Evolutionary conservation across 2,797 vertebrate genomes (phyloP).

Genomic region (Hydrophis major): DNA sequence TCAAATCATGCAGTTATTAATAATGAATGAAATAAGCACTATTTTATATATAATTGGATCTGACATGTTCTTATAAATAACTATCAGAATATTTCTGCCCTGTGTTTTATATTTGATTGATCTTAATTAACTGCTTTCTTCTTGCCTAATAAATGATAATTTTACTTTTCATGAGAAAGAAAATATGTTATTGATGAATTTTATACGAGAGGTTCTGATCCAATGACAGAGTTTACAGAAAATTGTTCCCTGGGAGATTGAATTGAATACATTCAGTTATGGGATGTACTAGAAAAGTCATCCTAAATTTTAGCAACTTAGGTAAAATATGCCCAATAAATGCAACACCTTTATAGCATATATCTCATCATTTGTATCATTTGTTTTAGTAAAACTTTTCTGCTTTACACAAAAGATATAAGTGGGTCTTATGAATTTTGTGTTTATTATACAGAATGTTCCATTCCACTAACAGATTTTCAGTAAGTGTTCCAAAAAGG

Average conservation of each 20-base stretch:
- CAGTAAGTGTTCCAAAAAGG: background rate
- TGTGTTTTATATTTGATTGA: conserved; percentile 55
- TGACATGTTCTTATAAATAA: conserved; percentile 36
- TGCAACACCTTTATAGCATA: background rate
- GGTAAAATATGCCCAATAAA: background rate
- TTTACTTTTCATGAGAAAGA: conserved; percentile 65
- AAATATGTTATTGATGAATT: conserved; percentile 60
- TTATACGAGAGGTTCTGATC: conserved; percentile 55
- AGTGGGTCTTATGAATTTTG: background rate
- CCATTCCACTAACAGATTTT: background rate
- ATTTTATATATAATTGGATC: conserved; percentile 49
- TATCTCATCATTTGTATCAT: background rate
- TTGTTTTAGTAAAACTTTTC: background rate
- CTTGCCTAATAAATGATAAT: conserved; percentile 69
- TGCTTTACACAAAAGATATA: background rate
- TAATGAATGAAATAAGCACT: conserved; percentile 70
- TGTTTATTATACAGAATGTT: background rate
- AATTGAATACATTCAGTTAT: conserved; percentile 7
- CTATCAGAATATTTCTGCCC: conserved; percentile 37
- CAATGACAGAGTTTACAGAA: conserved; percentile 24
- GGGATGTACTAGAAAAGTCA: conserved; percentile 36
- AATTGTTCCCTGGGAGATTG: conserved; percentile 57
- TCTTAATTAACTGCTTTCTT: conserved; percentile 67
- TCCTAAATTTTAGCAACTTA: conserved; percentile 28
- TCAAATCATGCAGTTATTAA: conserved; percentile 65